Conservation (phyloP, 2,888 invertebrate species). For the Eumerus sabulonum region DNA sequence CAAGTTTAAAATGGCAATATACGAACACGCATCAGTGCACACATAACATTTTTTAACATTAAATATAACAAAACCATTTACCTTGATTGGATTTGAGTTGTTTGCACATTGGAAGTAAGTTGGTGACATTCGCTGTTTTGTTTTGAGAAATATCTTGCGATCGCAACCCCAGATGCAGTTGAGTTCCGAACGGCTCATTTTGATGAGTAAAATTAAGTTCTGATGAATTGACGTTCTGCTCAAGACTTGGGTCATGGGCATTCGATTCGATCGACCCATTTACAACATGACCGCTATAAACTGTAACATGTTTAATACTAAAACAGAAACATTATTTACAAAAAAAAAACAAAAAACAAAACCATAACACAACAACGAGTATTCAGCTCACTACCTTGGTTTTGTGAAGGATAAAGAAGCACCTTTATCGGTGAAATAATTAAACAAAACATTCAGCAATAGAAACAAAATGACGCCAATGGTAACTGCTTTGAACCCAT, state of each 20-base stretch:
- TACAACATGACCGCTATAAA: conserved; percentile 25
- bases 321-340: neutral
- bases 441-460: conserved; percentile 74
- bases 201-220: conserved; percentile 48
- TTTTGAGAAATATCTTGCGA: conserved; percentile 24
- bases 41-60: too few relatives aligned
- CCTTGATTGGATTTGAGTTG: conserved; percentile 50
- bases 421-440: conserved; percentile 74
- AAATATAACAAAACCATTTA: conserved; percentile 6
- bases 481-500: conserved; percentile 73
- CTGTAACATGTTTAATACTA: conserved; percentile 34
- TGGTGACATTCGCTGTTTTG: conserved; percentile 26
- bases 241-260: conserved; percentile 39
- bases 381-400: conserved; percentile 72
- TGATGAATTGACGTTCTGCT: conserved; percentile 33
- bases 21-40: too few relatives aligned
- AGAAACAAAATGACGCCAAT: conserved; percentile 74
- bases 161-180: conserved; percentile 11
- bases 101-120: conserved; percentile 50
- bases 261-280: conserved; percentile 33
- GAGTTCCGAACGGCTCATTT: conserved; percentile 22
- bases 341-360: too few relatives aligned
- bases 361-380: neutral
- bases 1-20: too few relatives aligned
- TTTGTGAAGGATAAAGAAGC: conserved; percentile 74